Conservation (phyloP, 2,888 invertebrate species). For the Agrotis segetum region DNA sequence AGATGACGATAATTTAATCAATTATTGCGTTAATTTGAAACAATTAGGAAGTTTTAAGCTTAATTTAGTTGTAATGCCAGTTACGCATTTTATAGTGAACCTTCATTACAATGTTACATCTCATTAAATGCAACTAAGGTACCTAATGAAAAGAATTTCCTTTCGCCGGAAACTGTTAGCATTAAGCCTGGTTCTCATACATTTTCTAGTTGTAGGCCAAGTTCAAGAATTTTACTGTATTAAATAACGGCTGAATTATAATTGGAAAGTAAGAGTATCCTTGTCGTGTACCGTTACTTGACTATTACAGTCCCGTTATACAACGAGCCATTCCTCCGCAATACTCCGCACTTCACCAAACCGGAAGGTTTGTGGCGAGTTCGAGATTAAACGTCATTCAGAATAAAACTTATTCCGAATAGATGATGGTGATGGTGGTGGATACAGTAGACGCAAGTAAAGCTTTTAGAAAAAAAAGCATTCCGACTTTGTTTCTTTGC, state of each 20-base stretch:
- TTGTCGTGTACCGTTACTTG: conserved; percentile 60
- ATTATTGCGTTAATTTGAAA: neutral
- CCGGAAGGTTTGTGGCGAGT: conserved; percentile 36
- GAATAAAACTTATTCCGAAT: neutral
- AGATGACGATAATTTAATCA: neutral
- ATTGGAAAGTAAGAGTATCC: conserved; percentile 64
- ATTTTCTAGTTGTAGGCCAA: conserved; percentile 36
- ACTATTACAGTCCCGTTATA: conserved; percentile 57
- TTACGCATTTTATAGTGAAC: neutral
- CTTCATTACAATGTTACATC: neutral
- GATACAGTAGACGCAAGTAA: neutral
- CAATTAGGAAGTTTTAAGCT: neutral
- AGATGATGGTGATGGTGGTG: neutral
- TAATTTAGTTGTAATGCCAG: neutral
- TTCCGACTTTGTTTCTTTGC: neutral
- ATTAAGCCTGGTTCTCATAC: conserved; percentile 2
- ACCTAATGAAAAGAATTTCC: neutral
- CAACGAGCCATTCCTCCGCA: conserved; percentile 42
- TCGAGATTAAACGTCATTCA: conserved; percentile 20
- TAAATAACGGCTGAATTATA: conserved; percentile 53
- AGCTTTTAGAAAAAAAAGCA: neutral
- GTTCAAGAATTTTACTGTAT: conserved; percentile 36
- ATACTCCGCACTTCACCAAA: conserved; percentile 21
- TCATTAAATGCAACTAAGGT: neutral
- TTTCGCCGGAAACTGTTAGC: too few relatives aligned